Base-by-base conservation (phyloP, 2,888 invertebrate species). In the Lycia hirtaria region DNA sequence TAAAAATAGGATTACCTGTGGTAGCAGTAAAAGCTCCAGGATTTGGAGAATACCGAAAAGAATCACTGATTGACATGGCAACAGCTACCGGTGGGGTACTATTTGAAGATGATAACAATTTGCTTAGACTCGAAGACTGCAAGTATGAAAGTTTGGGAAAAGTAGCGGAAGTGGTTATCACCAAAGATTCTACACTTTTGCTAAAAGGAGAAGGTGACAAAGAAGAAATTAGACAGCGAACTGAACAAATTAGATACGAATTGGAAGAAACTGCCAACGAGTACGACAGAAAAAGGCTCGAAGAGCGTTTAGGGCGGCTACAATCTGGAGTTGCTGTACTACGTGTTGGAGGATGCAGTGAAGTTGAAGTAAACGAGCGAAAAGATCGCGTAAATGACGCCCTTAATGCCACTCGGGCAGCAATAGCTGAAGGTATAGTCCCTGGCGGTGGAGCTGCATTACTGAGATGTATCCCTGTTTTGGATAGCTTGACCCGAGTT, bases 301-400 rank as follows among this genome's bases (percentile, higher is more conserved):
- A 96, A 73, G 98, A 98, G 85, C 94, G 98, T 68, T 87, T 98
- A 57, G 97, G 98, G 2, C 95, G 98, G 74, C 87, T 99, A 35
- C 95, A 97, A 43, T 96, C 96, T 49, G 97, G 95, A 24, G 95
- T 96, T 14, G 96, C 95, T 3, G 93, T 96, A 26, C 88, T 96
- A 26, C 93, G 93, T 69, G 95, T 98, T 68, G 98, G 98, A 41
- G 98, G 98, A 45, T 96, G 96, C 59, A 96, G 96, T 78, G 96
- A 96, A 72, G 77, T 99, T 12, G 98, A 98, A 90, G 98, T 98
- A 0, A 97, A 96, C 75, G 98, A 98, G 89, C 98, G 98, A 90
- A 98, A 98, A 86, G 98, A 99, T 82, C 93, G 98, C 41, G 97
- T 98, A 0, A 97, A 97, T 75, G 98, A 98, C 88, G 98, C 98